Evolutionary conservation across 2,113 vertebrate species (phyloP), one percentile per base, ranked within the genome.

Genomic region (Rhynchomys soricoides): DNA sequence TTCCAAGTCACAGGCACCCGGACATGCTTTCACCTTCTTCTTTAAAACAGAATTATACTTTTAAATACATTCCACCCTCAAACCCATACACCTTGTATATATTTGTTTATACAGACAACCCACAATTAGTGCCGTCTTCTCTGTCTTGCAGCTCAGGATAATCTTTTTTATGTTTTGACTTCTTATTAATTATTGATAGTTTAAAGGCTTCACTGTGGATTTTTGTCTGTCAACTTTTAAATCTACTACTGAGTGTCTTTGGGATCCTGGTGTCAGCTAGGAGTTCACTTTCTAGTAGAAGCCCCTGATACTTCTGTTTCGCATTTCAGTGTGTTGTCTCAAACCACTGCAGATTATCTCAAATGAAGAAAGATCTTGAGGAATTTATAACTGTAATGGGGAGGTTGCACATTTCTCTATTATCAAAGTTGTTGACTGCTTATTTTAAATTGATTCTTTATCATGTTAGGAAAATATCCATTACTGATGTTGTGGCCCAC

Each of bases 401-500:
- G 40, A 70, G 70, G 29, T 71, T 62, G 3, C 34, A 3, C 52
- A 22, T 64, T 66, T 81, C 59, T 79, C 16, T 45, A 29, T 82
- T 74, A 87, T 79, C 31, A 73, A 73, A 87, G 24, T 81, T 48
- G 12, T 73, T 57, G 22, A 90, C 8, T 85, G 24, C 12, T 89
- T 93, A 40, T 79, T 87, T 91, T 57, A 81, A 86, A 78, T 79
- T 64, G 71, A 50, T 29, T 62, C 89, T 66, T 82, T 66, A 91
- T 91, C 45, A 66, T 26, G 78, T 57, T 24, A 37, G 5, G 37
- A 24, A 57, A 82, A 82, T 57, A n/a, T 57, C 52, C 37, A 26
- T 37, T 24, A 57, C n/a, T 21, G 52, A 82, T 82, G 31, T 57
- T 57, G 19, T 55, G 50, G 10, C 21, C 4, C 10, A 81, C 34